Base-by-base conservation (phyloP, 2,888 invertebrate genomes). In the Sesamia inferens region DNA sequence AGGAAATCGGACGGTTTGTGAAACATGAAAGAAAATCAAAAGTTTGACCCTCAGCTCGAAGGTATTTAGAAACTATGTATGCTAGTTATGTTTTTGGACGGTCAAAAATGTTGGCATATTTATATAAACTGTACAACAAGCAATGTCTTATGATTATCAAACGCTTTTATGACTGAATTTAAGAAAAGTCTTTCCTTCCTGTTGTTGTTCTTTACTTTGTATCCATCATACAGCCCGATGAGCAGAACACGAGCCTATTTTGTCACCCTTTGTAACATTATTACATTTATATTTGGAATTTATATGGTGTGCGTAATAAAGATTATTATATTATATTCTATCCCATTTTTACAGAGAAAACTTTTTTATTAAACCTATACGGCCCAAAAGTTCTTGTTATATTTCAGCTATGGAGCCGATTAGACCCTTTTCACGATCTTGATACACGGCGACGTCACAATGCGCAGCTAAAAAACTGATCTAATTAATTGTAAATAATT, bases 1-100 rank as follows among this genome's bases (percentile, higher is more conserved):
- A 71, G 66, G 72, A 74, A 77, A 73, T 74, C 65, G 66, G 55
- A 74, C 22, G 62, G 47, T 68, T 72, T 47, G 59, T 51, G 48
- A 42, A 83, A 74, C 76, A 82, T 75, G 75, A 76, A 85, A 85
- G 75, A 63, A 79, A 74, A 74, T 77, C 74, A 82, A 83, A 73
- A 67, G 44, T 47, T 57, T 39, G 58, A 39, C 59, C 66, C 70
- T 57, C 58, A 55, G 61, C 61, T 31, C 63, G 59, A 67, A 82
- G 66, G 39, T 67, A 68, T 67, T 74, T 59, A 11, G 42, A 5
- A 57, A 59, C 19, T 61, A 44, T 63, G 48, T 54, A 24, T 42
- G 42, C n/a, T 22, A 22, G 22, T n/a, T 70, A 24, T 57, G 5
- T 70, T 22, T 61, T 62, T 42, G 4, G 55, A 16, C 54, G 8